Conservation (phyloP, 2,797 vertebrate genomes). For the Pitangus sulphuratus region DNA sequence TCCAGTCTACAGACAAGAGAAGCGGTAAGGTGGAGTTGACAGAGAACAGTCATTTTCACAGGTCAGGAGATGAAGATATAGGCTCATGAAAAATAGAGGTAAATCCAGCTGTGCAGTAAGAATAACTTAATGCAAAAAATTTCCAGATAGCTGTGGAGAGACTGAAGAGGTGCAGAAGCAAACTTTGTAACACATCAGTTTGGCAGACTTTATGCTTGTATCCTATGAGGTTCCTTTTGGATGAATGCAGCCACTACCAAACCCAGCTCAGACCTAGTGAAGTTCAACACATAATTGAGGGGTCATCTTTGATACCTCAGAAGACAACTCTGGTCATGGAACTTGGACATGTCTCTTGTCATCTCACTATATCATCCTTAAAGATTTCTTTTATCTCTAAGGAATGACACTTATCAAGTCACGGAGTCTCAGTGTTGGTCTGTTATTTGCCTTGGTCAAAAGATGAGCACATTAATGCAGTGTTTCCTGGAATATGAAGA, state of each 20-base stretch:
- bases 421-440: background rate
- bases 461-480: background rate
- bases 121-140: background rate
- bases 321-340: background rate
- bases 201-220: background rate
- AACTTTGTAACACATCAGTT: background rate
- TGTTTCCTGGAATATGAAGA: background rate
- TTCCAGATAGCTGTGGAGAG: background rate
- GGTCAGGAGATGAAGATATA: background rate
- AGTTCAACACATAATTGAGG: background rate
- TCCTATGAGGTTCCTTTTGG: background rate
- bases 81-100: background rate
- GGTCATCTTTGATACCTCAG: background rate
- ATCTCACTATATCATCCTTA: background rate
- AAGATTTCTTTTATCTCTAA: background rate
- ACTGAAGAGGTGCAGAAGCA: background rate
- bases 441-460: background rate
- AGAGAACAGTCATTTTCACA: background rate
- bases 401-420: background rate
- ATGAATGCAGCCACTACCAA: background rate
- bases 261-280: background rate
- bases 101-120: background rate
- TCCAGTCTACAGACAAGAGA: background rate
- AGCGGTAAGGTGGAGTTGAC: background rate
- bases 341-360: background rate